Evolutionary conservation across 2,888 invertebrate genomes (phyloP).

Genomic region (Chromoteleia sp.): DNA sequence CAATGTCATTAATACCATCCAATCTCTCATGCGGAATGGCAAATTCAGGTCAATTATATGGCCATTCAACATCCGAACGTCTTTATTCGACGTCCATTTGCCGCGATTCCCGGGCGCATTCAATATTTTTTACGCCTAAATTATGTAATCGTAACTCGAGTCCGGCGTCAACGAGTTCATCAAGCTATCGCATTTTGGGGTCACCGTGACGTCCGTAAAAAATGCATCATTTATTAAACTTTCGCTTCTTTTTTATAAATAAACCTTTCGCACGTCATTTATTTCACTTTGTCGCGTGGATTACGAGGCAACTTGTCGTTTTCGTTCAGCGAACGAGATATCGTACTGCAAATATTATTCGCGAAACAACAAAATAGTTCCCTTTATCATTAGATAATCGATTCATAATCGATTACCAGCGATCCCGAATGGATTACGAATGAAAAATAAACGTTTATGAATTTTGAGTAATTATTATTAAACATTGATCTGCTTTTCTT

Average conservation of each 20-base stretch:
- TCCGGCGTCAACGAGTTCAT: conserved; percentile 37
- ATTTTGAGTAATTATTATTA: no score
- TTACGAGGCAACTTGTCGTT: conserved; percentile 32
- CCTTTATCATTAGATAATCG: not conserved
- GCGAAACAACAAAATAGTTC: not conserved
- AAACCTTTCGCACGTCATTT: conserved; percentile 33
- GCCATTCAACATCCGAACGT: conserved; percentile 46
- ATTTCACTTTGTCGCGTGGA: conserved; percentile 36
- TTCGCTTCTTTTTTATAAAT: conserved; percentile 50
- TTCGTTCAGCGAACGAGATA: conserved; percentile 12
- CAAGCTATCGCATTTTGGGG: conserved; percentile 38
- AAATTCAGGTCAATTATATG: conserved; percentile 58
- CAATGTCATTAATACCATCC: conserved; percentile 34
- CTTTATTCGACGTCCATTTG: conserved; percentile 43
- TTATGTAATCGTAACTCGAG: conserved; percentile 36
- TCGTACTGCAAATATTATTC: not conserved
- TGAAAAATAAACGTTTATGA: not conserved
- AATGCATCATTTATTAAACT: conserved; percentile 48
- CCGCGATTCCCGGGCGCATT: conserved; percentile 20
- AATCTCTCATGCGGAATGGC: conserved; percentile 30
- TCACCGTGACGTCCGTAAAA: conserved; percentile 34
- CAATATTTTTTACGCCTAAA: conserved; percentile 23
- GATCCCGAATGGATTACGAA: no score
- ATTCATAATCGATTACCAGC: not conserved
- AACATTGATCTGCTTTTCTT: no score